These are phyloP conservation scores for Syritta pipiens DNA, from an alignment of 2,888 invertebrate genomes.

Conservation along the genomic window DNA sequence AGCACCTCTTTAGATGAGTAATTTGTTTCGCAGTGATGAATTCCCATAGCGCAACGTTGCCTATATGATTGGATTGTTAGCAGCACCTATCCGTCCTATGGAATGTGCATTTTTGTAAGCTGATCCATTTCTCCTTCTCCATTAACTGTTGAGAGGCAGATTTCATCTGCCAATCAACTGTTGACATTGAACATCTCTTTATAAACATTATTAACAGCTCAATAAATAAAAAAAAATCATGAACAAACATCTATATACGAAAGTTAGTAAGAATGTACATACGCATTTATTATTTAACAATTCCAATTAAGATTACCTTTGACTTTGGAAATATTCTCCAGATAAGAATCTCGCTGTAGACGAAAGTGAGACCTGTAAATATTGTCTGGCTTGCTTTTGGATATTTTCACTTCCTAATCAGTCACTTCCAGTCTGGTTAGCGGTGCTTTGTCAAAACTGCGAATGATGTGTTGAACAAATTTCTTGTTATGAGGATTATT, in stretches of 20 bases:
- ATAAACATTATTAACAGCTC: not conserved
- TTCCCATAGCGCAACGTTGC: no score
- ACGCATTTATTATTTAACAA: not conserved
- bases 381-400: not conserved
- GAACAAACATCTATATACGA: not conserved
- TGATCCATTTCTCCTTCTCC: not conserved
- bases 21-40: no score
- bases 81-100: no score
- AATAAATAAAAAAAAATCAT: not conserved
- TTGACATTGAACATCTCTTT: not conserved
- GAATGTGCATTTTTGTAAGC: no score
- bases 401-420: conserved; percentile 13
- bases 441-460: no score
- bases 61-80: no score
- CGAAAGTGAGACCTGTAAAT: not conserved
- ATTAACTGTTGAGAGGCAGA: not conserved
- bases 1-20: no score
- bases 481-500: no score
- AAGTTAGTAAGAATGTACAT: not conserved
- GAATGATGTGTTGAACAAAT: no score
- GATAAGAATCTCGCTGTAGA: no score
- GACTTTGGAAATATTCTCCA: no score
- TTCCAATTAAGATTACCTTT: not conserved
- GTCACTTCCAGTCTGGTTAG: no score
- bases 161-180: not conserved